phyloP scores from a whole-genome alignment of 2,797 vertebrate species.

The Notolepis coatsorum region DNA sequence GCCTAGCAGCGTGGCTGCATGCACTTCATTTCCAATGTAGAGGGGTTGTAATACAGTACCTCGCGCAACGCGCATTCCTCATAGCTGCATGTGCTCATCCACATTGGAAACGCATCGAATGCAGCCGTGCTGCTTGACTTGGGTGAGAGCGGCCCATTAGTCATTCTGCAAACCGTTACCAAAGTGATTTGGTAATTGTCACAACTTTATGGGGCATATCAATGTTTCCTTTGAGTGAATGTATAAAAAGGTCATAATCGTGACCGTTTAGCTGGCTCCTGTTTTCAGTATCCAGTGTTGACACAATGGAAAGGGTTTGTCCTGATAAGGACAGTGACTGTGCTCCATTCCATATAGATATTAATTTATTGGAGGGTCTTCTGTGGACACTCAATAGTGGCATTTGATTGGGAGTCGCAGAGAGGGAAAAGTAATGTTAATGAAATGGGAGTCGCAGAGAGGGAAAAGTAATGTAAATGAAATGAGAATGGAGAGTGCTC shows the following conservation, averaged over 20 bases:
- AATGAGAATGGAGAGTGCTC: not conserved
- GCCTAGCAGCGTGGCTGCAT: too few relatives aligned
- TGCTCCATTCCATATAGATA: not conserved
- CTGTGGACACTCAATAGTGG: not conserved
- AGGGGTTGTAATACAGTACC: too few relatives aligned
- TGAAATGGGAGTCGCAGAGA: not conserved
- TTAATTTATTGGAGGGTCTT: too few relatives aligned
- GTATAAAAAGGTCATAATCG: not conserved
- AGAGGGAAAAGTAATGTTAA: not conserved
- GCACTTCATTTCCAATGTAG: too few relatives aligned
- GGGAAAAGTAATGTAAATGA: not conserved
- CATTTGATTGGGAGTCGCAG: not conserved
- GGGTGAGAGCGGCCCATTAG: too few relatives aligned
- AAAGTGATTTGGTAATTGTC: too few relatives aligned
- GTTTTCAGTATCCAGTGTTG: not conserved
- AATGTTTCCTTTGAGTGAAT: slow-evolving; percentile 1
- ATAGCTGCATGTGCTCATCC: too few relatives aligned
- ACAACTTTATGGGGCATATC: too few relatives aligned
- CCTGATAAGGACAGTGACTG: not conserved
- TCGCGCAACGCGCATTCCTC: too few relatives aligned
- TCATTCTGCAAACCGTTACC: too few relatives aligned
- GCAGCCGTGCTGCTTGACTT: too few relatives aligned
- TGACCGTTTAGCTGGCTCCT: not conserved
- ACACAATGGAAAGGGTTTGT: not conserved
- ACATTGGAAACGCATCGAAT: too few relatives aligned